These are phyloP conservation scores for Bungarus multicinctus DNA, from an alignment of 2,113 vertebrate genomes.

Conservation along the genomic window DNA sequence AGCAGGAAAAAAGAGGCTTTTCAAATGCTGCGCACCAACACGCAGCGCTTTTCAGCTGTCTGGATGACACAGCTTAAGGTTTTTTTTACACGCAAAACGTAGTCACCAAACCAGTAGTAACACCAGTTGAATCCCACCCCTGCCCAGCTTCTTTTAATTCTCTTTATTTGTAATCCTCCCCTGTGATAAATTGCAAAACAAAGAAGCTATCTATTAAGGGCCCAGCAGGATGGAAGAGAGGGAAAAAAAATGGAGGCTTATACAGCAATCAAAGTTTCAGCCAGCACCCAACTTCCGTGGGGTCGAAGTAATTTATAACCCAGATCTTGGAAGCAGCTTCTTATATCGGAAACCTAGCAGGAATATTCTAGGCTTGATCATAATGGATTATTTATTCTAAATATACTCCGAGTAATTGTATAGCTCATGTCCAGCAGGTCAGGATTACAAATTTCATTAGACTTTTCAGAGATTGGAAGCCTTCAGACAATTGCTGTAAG, in stretches of 20 bases:
- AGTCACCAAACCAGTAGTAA: no score
- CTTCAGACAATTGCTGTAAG: slow-evolving; percentile 76
- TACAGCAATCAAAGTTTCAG: slow-evolving; percentile 35
- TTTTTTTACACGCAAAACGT: no score
- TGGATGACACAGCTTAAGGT: no score
- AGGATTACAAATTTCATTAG: slow-evolving; percentile 79
- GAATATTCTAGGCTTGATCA: slow-evolving; percentile 64
- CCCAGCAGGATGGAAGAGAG: slow-evolving; percentile 23
- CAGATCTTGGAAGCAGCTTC: slow-evolving; percentile 42
- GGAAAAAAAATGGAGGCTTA: slow-evolving; percentile 41
- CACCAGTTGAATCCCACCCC: no score
- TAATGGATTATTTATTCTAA: slow-evolving; percentile 72
- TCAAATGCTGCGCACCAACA: no score
- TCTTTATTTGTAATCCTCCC: neutral
- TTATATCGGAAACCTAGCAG: slow-evolving; percentile 49
- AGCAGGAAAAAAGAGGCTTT: no score
- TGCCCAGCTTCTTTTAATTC: no score
- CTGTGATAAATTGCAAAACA: slow-evolving; percentile 5
- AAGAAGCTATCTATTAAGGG: slow-evolving; percentile 16
- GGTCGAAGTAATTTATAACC: slow-evolving; percentile 56
- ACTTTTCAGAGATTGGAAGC: slow-evolving; percentile 71
- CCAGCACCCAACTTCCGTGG: slow-evolving; percentile 21
- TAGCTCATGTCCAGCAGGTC: slow-evolving; percentile 75
- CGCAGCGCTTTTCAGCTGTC: no score
- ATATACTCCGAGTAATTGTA: slow-evolving; percentile 74